phyloP scores from a whole-genome alignment of 2,888 invertebrate genomes.

The Ormia ochracea region DNA sequence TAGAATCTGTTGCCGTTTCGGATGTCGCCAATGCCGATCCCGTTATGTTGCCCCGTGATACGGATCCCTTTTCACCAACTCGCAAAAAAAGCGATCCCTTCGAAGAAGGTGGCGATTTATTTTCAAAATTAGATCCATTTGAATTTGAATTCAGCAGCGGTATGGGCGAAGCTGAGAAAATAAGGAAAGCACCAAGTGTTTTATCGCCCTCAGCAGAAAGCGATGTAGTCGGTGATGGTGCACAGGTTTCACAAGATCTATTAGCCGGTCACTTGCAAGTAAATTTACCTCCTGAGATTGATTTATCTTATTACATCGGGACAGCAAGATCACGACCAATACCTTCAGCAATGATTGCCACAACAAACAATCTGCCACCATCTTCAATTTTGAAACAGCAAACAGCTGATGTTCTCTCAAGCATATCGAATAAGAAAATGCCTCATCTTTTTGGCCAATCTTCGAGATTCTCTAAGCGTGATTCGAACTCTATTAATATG shows the following conservation, averaged over 20 bases:
- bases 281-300: conserved; percentile 81
- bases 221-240: background rate
- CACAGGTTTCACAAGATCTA: conserved; percentile 70
- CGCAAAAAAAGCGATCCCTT: conserved; percentile 82
- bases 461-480: conserved; percentile 74
- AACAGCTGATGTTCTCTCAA: conserved; percentile 77
- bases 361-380: conserved; percentile 25
- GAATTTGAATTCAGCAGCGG: conserved; percentile 73
- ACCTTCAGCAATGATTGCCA: conserved; percentile 37
- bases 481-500: conserved; percentile 77
- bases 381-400: conserved; percentile 74
- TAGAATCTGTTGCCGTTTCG: conserved; percentile 64
- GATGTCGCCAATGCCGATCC: conserved; percentile 71
- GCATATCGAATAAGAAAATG: conserved; percentile 77
- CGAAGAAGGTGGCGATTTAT: conserved; percentile 78
- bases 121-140: conserved; percentile 76
- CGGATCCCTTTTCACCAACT: conserved; percentile 77
- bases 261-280: conserved; percentile 84
- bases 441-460: conserved; percentile 76
- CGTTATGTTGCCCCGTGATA: conserved; percentile 76
- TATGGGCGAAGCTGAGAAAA: conserved; percentile 29
- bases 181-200: conserved; percentile 26
- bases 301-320: conserved; percentile 48
- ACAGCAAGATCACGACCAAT: conserved; percentile 69
- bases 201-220: conserved; percentile 34